Percentiles rank a stretch among this genome's conserved stretches.
Conservation (phyloP, 2,888 invertebrate species). For the Pemphredon lugubris region DNA sequence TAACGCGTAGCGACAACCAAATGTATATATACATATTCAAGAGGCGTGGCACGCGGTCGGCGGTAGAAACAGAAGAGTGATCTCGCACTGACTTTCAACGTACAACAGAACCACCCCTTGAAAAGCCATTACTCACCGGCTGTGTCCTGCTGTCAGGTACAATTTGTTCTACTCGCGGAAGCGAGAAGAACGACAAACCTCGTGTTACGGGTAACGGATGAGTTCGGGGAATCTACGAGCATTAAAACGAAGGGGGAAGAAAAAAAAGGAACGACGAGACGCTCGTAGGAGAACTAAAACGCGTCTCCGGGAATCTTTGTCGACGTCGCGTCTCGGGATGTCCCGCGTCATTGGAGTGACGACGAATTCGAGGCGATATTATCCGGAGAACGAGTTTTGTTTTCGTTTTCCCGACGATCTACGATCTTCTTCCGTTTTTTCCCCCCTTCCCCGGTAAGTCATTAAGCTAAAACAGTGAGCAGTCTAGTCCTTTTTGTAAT, state of each 20-base stretch:
- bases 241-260: slow-evolving; percentile 11
- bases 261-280: slow-evolving; percentile 23
- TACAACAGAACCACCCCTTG: slow-evolving; percentile 44
- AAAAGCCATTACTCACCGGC: slow-evolving; percentile 60
- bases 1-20: slow-evolving; percentile 21
- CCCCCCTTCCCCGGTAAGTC: too few species aligned
- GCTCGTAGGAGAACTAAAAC: not conserved
- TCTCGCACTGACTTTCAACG: slow-evolving; percentile 60
- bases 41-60: slow-evolving; percentile 47
- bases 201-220: slow-evolving; percentile 57
- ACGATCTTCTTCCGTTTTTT: too few species aligned
- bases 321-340: not conserved
- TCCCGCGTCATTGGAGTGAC: slow-evolving; percentile 9
- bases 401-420: too few species aligned
- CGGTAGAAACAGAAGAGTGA: slow-evolving; percentile 43
- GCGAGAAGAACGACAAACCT: slow-evolving; percentile 57
- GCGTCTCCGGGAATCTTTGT: not conserved
- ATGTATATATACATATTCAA: slow-evolving; percentile 31
- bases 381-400: too few species aligned
- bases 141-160: slow-evolving; percentile 62
- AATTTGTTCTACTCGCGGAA: slow-evolving; percentile 62
- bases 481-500: too few species aligned
- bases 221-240: slow-evolving; percentile 30
- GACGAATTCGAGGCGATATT: not conserved
- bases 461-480: too few species aligned